Conservation (phyloP, 2,888 invertebrate genomes). For the Campaea margaritaria region DNA sequence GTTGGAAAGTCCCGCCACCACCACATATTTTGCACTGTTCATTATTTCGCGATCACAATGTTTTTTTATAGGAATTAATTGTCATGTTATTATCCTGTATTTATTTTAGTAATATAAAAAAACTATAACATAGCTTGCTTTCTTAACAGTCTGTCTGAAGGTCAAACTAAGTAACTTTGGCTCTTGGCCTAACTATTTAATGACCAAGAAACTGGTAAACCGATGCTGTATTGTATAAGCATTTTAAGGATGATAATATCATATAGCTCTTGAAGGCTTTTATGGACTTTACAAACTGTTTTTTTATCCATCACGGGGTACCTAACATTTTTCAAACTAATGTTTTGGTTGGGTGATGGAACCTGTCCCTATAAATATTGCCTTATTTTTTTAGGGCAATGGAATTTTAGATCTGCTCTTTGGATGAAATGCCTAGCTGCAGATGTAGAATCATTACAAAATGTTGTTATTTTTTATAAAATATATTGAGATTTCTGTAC, state of each 20-base stretch:
- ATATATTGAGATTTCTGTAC: conserved; percentile 20
- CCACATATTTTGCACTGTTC: neutral
- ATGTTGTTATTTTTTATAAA: conserved; percentile 18
- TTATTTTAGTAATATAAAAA: too few relatives aligned
- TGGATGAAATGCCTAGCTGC: conserved; percentile 27
- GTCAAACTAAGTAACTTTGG: too few relatives aligned
- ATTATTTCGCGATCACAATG: neutral
- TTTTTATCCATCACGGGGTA: conserved; percentile 1
- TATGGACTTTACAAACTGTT: neutral
- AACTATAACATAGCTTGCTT: too few relatives aligned
- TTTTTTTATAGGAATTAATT: neutral
- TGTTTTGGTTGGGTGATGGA: conserved; percentile 8
- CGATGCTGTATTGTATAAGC: too few relatives aligned
- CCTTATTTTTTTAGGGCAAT: conserved; percentile 7
- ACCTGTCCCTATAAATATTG: conserved; percentile 17
- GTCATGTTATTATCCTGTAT: neutral
- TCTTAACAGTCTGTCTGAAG: too few relatives aligned
- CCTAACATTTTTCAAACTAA: neutral
- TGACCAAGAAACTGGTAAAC: too few relatives aligned
- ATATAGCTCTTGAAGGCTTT: neutral
- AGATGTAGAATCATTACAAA: conserved; percentile 15
- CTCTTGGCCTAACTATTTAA: too few relatives aligned
- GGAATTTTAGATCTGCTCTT: conserved; percentile 48
- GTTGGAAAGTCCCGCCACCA: neutral
- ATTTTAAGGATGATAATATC: too few relatives aligned